Evolutionary conservation across 2,797 vertebrate genomes (phyloP).

Genomic region (Clarias platycephalus): DNA sequence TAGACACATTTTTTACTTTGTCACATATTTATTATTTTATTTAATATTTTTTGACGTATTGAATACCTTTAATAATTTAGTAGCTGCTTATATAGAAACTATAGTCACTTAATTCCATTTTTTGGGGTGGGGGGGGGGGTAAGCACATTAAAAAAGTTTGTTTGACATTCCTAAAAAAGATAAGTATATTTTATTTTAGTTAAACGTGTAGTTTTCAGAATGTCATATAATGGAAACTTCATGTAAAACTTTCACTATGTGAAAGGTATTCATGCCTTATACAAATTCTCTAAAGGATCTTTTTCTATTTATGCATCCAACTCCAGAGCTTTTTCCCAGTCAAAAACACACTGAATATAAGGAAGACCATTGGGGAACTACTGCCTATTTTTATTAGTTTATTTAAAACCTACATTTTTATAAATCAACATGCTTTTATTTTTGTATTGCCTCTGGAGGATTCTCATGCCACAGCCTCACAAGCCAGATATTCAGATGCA

Average conservation of each 20-base stretch:
- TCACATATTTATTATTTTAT: neutral
- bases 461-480: slow-evolving; percentile 27
- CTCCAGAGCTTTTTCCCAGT: neutral
- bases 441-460: slow-evolving; percentile 33
- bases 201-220: neutral
- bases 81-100: neutral
- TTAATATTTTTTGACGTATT: neutral
- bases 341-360: slow-evolving; percentile 8
- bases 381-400: slow-evolving; percentile 26
- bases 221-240: neutral
- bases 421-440: slow-evolving; percentile 45
- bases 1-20: no score
- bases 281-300: neutral
- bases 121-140: neutral
- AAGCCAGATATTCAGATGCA: neutral
- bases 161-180: neutral
- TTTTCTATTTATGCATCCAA: neutral
- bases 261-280: neutral
- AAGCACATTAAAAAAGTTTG: neutral
- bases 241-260: neutral
- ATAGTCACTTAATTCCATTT: no score
- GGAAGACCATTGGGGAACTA: slow-evolving; percentile 24
- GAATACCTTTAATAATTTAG: neutral
- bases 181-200: neutral
- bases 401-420: slow-evolving; percentile 23